Evolutionary conservation across 2,888 invertebrate genomes (phyloP).

Genomic region (Labia minor): DNA sequence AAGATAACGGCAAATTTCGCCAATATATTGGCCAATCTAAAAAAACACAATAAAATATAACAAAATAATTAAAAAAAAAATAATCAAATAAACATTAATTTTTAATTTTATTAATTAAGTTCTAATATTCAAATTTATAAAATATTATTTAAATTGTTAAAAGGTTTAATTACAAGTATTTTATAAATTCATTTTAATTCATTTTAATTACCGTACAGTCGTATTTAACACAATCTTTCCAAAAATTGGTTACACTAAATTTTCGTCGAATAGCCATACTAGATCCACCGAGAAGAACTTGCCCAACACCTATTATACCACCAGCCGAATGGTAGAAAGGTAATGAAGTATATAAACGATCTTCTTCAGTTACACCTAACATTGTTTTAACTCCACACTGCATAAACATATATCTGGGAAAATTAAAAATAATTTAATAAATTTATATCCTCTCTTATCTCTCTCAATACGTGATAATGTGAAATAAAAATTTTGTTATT

Average conservation of each 20-base stretch:
- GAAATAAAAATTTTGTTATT: too few relatives aligned
- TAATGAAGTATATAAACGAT: conserved; percentile 37
- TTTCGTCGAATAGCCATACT: conserved; percentile 37
- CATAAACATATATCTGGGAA: conserved; percentile 37
- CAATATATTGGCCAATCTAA: conserved; percentile 38
- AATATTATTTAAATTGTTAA: background rate
- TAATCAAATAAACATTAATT: too few relatives aligned
- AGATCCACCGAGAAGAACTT: conserved; percentile 35
- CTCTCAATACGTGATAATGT: too few relatives aligned
- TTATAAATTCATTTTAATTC: background rate
- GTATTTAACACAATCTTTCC: conserved; percentile 39
- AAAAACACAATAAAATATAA: background rate
- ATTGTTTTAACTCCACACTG: conserved; percentile 34
- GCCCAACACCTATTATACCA: conserved; percentile 39
- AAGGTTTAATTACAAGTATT: background rate
- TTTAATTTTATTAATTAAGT: too few relatives aligned
- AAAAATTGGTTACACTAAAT: conserved; percentile 40
- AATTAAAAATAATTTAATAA: conserved; percentile 21
- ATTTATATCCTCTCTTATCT: too few relatives aligned
- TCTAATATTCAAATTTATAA: too few relatives aligned
- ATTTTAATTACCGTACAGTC: conserved; percentile 38
- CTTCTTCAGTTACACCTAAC: conserved; percentile 34
- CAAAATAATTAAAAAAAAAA: too few relatives aligned
- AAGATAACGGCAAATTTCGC: conserved; percentile 38
- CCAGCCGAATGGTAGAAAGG: conserved; percentile 42